Conservation (phyloP, 2,888 invertebrate species). For the Carabus problematicus region DNA sequence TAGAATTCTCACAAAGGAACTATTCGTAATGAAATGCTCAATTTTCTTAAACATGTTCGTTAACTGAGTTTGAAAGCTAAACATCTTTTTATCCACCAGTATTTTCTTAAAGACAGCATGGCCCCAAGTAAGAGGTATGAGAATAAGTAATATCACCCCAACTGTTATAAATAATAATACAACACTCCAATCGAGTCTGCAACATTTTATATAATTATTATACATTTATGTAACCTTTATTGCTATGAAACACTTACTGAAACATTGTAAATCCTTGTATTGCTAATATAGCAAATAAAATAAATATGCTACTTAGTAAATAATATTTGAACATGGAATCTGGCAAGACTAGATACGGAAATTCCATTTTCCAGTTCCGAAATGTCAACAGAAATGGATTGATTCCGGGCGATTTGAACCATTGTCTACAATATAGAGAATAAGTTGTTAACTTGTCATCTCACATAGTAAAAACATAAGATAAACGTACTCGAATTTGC, state of each 20-base stretch:
- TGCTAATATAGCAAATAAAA: conserved; percentile 66
- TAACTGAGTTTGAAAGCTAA: neutral
- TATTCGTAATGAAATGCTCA: conserved; percentile 63
- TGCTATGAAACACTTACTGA: conserved; percentile 57
- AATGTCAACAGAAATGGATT: conserved; percentile 70
- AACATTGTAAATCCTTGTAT: conserved; percentile 68
- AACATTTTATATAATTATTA: conserved; percentile 41
- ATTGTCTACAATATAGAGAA: conserved; percentile 66
- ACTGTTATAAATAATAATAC: conserved; percentile 61
- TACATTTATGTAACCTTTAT: neutral
- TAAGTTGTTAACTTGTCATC: neutral
- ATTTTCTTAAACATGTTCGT: conserved; percentile 21
- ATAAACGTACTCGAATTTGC: conserved; percentile 73
- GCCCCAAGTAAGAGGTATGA: conserved; percentile 78
- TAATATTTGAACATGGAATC: conserved; percentile 90
- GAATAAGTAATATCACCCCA: conserved; percentile 62
- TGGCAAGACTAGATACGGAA: conserved; percentile 74
- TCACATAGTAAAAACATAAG: conserved; percentile 49
- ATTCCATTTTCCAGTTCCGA: conserved; percentile 70
- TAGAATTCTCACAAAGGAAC: conserved; percentile 66
- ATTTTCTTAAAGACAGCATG: conserved; percentile 55
- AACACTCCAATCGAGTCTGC: conserved; percentile 55
- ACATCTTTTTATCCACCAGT: neutral
- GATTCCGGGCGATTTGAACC: conserved; percentile 68
- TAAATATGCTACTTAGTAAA: conserved; percentile 66